Base-by-base conservation (phyloP, 2,797 vertebrate genomes). In the Ptychadena robeensis region DNA sequence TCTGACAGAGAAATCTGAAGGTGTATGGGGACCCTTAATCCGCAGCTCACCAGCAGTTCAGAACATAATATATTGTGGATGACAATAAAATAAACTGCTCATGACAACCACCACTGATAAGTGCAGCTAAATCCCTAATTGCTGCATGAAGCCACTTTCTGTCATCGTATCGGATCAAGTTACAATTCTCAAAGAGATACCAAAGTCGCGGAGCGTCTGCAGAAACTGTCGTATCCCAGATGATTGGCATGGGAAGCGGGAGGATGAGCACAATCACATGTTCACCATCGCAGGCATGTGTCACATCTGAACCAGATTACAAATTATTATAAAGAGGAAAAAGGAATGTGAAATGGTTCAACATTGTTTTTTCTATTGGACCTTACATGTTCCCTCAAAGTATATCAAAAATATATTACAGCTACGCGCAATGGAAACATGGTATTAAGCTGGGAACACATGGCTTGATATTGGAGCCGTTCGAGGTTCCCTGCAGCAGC, bases 61-160 rank as follows among this genome's bases (percentile, higher is more conserved):
- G 18, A 53, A 53, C 22, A 25, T 27, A 57, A 59, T 12, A 53
- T 31, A n/a, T 32, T 22, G 30, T 66, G 15, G 64, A 35, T 32
- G 10, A 53, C 18, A 63, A 74, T 74, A 25, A 15, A 73, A 63
- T 63, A 35, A 63, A 75, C 15, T 11, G 12, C 57, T 64, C 28
- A 10, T 30, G 28, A 77, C 63, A 34, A 48, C 6, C 7, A 28
- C 8, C 9, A 44, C 63, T 44, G 63, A 65, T 65, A 77, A 64
- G 27, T 77, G 28, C n/a, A 40, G 28, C 61, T 66, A 77, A 44
- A 31, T 77, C 25, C 28, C 15, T 66, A 27, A 77, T 77, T 44
- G 66, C 15, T n/a, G 38, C 25, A 64, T 77, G 74, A 65, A 66
- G 35, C 48, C 27, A 77, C 63, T 32, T 77, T 40, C 74, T 77